phyloP scores from a whole-genome alignment of 35 echinoderm and acorn worm species.

The Ophiothrix spiculata region DNA sequence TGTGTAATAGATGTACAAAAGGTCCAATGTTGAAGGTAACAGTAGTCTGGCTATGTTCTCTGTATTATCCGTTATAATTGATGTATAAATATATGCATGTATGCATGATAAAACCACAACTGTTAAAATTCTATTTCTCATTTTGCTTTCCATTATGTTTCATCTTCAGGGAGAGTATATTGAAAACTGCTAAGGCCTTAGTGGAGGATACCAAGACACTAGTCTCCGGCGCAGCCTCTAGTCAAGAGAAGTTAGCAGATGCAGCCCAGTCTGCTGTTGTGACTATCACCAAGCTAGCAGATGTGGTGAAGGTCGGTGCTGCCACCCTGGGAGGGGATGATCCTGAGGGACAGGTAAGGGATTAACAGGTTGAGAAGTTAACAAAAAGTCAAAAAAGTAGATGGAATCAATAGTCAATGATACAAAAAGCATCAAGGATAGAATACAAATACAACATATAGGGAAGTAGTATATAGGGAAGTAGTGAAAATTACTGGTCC shows the following conservation, averaged over 20 bases:
- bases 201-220: conserved; percentile 96
- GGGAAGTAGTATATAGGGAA: too few species aligned
- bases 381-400: too few species aligned
- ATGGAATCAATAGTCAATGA: too few species aligned
- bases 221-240: conserved; percentile 83
- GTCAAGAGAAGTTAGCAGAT: conserved; percentile 84
- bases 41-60: too few species aligned
- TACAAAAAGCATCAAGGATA: too few species aligned
- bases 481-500: too few species aligned
- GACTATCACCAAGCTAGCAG: conserved; percentile 82
- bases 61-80: too few species aligned
- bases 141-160: neutral
- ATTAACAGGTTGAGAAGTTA: too few species aligned
- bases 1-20: too few species aligned
- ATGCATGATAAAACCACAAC: neutral
- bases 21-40: too few species aligned
- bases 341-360: conserved; percentile 84
- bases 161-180: conserved; percentile 86
- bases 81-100: neutral
- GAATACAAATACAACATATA: too few species aligned
- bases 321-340: conserved; percentile 92
- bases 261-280: conserved; percentile 82
- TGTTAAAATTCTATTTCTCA: neutral
- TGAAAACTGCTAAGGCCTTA: conserved; percentile 87
- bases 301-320: conserved; percentile 83